Evolutionary conservation across 1,140 invertebrate genomes (phyloP).

Genomic region (Trichonephila clavipes): DNA sequence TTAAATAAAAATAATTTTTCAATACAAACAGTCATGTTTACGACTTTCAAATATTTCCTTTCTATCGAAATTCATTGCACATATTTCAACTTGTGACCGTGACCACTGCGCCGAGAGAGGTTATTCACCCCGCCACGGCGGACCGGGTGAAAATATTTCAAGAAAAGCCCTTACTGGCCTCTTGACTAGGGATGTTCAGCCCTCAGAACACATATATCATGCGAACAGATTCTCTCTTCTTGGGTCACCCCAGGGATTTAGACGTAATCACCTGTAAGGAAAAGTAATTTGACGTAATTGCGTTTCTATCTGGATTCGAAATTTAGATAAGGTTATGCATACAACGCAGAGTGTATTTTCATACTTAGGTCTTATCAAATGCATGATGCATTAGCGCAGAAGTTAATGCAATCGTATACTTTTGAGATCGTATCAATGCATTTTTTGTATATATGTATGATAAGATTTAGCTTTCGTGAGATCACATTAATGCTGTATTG

Average conservation of each 20-base stretch:
- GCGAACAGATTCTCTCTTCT: background rate
- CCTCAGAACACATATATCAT: background rate
- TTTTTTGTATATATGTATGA: no score
- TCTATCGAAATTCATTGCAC: background rate
- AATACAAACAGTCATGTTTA: no score
- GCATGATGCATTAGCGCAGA: no score
- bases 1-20: no score
- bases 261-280: background rate
- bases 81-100: slow-evolving; percentile 34
- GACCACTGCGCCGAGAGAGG: background rate
- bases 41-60: background rate
- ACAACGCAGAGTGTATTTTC: no score
- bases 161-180: slow-evolving; percentile 9
- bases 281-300: slow-evolving; percentile 15
- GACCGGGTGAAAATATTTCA: slow-evolving; percentile 29
- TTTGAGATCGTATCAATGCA: no score
- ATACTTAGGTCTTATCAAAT: no score
- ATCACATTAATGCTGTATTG: no score
- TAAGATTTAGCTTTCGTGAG: no score
- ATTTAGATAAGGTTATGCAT: background rate
- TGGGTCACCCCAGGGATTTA: background rate
- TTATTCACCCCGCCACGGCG: background rate
- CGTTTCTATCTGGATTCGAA: background rate
- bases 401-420: no score
- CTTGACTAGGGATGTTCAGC: background rate